Conservation (phyloP, 2,888 invertebrate species). For the Coenonympha glycerion region DNA sequence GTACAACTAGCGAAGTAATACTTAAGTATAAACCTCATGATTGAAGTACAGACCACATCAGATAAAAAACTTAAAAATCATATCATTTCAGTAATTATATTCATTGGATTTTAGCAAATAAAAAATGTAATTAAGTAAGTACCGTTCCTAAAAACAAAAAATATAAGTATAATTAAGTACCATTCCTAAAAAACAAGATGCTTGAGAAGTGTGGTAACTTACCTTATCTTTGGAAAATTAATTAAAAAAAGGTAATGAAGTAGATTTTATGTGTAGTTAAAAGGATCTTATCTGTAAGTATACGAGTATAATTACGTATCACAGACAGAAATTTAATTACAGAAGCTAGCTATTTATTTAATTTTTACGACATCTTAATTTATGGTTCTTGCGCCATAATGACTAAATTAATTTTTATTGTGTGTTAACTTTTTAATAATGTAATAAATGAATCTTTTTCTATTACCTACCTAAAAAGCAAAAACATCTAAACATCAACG, state of each 20-base stretch:
- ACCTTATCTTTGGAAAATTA: too few relatives aligned
- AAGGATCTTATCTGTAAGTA: neutral
- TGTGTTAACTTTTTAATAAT: constrained; percentile 7
- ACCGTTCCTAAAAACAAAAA: neutral
- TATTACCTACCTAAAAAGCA: too few relatives aligned
- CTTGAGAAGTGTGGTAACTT: too few relatives aligned
- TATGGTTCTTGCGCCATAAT: neutral
- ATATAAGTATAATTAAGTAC: too few relatives aligned
- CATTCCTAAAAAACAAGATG: too few relatives aligned
- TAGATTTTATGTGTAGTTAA: neutral
- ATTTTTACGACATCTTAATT: constrained; percentile 3
- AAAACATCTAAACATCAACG: too few relatives aligned
- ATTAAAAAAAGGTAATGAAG: neutral
- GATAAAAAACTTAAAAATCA: too few relatives aligned
- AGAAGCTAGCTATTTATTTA: constrained; percentile 5
- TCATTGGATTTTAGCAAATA: neutral
- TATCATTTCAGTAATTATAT: too few relatives aligned
- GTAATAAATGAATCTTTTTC: constrained; percentile 1
- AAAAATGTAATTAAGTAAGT: neutral
- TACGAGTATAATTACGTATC: neutral
- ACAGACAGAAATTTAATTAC: neutral
- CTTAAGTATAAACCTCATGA: too few relatives aligned
- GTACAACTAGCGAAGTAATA: too few relatives aligned
- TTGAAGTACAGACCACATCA: too few relatives aligned
- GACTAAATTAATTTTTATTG: constrained; percentile 8